Base-by-base conservation (phyloP, 2,888 invertebrate genomes). In the Napeogenes sylphis region DNA sequence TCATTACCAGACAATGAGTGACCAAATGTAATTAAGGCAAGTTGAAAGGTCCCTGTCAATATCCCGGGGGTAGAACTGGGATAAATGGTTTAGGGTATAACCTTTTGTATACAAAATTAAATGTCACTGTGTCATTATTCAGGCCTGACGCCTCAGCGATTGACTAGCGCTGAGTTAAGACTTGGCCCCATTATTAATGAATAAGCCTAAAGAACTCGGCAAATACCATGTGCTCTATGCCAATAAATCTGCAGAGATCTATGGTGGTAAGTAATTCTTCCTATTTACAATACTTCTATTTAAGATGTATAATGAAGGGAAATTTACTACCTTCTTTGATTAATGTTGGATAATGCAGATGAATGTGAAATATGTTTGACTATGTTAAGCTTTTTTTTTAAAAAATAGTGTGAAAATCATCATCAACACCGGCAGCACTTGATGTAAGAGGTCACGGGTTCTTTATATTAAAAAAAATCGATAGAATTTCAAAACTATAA, bases 31-130 rank as follows among this genome's bases (percentile, higher is more conserved):
- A 67, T 67, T 65, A 67, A 65, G 65, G 57, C 55, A 65, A 65
- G 61, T 67, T 65, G 61, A 67, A 67, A 67, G 63, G 65, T 62
- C 62, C 62, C 66, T 63, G 64, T 67, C 67, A 64, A 64, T 64
- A 67, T 64, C 58, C 45, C 63, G 32, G 54, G 60, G 59, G 64
- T 57, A 58, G 45, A 33, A 57, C 54, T 53, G 59, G 58, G 73
- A 73, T 75, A 73, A 77, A 76, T 75, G 75, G 88, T 87, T 89
- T 85, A 88, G 88, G 85, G 87, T 86, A 87, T 83, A 86, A 84
- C 80, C 87, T 87, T 89, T 90, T 90, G 89, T 90, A 89, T 86
- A 84, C 82, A 74, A 89, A 89, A 89, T 90, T 87, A 89, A 89
- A 90, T 81, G 89, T 89, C 90, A 88, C 80, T 76, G 76, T 78